These are phyloP conservation scores for Psilanteris sp. DNA, from an alignment of 1,140 invertebrate genomes.

Conservation along the genomic window DNA sequence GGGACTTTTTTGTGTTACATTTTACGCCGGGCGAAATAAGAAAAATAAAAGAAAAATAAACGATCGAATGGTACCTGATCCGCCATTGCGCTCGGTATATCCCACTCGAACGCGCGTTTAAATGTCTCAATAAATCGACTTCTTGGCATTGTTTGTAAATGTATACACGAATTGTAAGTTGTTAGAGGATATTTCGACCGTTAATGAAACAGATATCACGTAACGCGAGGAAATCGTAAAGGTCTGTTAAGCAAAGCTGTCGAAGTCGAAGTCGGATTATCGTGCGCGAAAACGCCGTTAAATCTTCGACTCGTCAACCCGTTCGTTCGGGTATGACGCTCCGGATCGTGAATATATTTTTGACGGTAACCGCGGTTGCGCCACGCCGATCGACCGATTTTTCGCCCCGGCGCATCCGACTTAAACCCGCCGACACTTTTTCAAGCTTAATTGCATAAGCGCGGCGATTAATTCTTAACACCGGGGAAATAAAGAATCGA, in stretches of 20 bases:
- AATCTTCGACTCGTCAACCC: conserved; percentile 1
- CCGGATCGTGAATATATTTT: no score
- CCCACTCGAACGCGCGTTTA: conserved; percentile 18
- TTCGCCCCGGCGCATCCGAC: no score
- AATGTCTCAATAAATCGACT: conserved; percentile 51
- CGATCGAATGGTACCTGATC: conserved; percentile 2
- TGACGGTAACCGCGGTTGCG: no score
- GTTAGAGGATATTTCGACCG: conserved; percentile 33
- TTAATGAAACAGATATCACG: conserved; percentile 41
- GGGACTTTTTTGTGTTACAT: background rate
- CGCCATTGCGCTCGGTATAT: no score
- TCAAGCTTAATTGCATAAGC: conserved; percentile 11
- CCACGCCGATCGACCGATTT: no score
- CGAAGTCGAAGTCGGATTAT: conserved; percentile 5
- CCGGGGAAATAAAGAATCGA: conserved; percentile 27
- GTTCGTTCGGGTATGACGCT: no score
- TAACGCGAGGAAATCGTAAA: conserved; percentile 36
- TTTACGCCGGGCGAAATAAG: no score
- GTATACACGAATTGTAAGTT: conserved; percentile 40
- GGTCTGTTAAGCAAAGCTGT: conserved; percentile 10
- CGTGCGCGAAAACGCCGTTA: conserved; percentile 1
- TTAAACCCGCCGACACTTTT: no score
- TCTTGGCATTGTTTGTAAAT: conserved; percentile 46
- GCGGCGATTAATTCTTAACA: conserved; percentile 16
- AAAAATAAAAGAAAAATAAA: no score